phyloP scores from a whole-genome alignment of 2,888 invertebrate species.

The Cheilosia scutellata region DNA sequence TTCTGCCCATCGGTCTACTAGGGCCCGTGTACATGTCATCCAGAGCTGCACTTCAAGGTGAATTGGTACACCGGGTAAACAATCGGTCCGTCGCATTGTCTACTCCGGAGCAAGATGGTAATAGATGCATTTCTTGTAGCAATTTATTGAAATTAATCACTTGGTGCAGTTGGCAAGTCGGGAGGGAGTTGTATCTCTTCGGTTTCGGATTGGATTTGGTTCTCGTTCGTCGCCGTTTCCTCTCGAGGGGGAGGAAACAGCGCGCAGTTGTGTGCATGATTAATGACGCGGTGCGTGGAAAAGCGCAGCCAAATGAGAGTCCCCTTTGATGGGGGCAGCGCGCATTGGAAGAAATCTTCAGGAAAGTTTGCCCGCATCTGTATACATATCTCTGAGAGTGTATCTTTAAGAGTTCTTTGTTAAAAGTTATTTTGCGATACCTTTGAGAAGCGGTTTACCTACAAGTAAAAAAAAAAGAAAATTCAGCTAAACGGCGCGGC shows the following conservation, averaged over 20 bases:
- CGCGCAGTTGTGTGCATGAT: constrained; percentile 64
- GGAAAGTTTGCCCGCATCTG: constrained; percentile 42
- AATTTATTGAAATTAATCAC: constrained; percentile 76
- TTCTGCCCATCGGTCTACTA: constrained; percentile 66
- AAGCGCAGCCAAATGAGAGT: constrained; percentile 45
- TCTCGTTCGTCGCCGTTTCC: constrained; percentile 8
- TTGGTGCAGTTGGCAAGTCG: constrained; percentile 55
- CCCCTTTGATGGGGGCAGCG: not conserved
- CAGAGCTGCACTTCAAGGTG: constrained; percentile 71
- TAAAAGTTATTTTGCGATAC: constrained; percentile 53
- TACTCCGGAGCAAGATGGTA: constrained; percentile 46
- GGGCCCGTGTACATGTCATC: constrained; percentile 72
- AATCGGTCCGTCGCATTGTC: constrained; percentile 74
- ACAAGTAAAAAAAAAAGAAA: constrained; percentile 23
- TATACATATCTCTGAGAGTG: constrained; percentile 14
- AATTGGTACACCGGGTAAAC: constrained; percentile 75
- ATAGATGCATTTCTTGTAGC: constrained; percentile 76
- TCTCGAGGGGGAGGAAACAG: constrained; percentile 50
- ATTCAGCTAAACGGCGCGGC: constrained; percentile 12
- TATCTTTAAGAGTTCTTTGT: constrained; percentile 66
- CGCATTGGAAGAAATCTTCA: constrained; percentile 28
- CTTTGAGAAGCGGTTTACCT: constrained; percentile 42
- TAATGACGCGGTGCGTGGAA: constrained; percentile 75
- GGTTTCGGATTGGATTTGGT: constrained; percentile 45
- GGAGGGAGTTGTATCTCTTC: constrained; percentile 42